Conservation (phyloP, 2,113 vertebrate species). For the Eulemur rufifrons region DNA sequence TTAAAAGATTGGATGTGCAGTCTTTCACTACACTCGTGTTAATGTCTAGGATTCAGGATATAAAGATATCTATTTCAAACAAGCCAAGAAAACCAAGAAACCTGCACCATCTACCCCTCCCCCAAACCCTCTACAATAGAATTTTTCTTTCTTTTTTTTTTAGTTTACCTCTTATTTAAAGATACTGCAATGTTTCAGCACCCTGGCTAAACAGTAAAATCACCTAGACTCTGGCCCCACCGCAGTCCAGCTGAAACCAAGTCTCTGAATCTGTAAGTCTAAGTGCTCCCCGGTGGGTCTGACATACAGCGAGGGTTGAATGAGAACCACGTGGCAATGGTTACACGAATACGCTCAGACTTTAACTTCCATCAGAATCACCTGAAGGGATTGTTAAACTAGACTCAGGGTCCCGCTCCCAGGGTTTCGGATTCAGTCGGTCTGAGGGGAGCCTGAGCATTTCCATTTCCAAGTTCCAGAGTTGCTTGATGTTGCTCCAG, state of each 20-base stretch:
- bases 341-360: background rate
- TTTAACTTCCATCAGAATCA: background rate
- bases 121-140: background rate
- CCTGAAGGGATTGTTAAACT: background rate
- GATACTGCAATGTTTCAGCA: background rate
- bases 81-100: background rate
- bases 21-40: background rate
- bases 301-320: background rate
- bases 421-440: background rate
- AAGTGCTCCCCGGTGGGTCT: background rate
- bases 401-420: background rate
- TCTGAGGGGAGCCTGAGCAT: background rate
- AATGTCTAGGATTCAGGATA: background rate
- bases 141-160: background rate
- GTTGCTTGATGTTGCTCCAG: rapidly evolving
- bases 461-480: background rate
- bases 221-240: background rate
- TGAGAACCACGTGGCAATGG: background rate
- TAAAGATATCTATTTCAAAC: background rate
- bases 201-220: background rate
- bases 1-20: background rate
- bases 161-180: background rate
- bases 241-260: background rate
- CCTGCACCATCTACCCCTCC: background rate
- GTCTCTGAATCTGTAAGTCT: background rate